A percentile compares a stretch with the other conserved stretches of the same genome.
Conservation (phyloP, 2,113 vertebrate genomes). For the Panthera uncia region DNA sequence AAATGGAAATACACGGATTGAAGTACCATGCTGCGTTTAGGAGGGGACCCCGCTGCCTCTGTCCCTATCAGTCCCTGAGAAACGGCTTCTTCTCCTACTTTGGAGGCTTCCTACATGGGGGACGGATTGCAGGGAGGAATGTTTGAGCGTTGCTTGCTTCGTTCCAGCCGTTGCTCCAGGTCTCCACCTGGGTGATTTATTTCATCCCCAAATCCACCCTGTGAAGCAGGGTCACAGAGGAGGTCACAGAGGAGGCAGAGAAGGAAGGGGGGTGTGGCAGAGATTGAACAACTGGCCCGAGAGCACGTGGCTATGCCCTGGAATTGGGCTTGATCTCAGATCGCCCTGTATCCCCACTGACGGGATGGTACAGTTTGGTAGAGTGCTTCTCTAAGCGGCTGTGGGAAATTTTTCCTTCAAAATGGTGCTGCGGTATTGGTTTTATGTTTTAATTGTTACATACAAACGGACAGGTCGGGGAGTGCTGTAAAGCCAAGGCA, state of each 20-base stretch:
- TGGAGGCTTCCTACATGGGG: neutral
- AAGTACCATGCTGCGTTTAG: neutral
- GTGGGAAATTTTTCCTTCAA: neutral
- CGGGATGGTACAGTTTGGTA: neutral
- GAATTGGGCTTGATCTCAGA: neutral
- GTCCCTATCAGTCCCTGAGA: neutral
- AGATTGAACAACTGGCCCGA: neutral
- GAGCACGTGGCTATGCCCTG: neutral
- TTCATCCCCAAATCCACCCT: neutral
- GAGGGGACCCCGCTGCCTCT: accelerated
- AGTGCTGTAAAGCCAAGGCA: neutral
- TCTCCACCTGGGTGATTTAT: neutral
- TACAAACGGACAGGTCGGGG: neutral
- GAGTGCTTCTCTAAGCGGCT: neutral
- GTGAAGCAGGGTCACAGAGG: neutral
- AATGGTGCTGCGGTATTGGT: neutral
- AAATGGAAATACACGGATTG: accelerated
- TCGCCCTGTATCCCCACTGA: neutral
- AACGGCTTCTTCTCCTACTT: too few relatives aligned
- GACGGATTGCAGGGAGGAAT: accelerated
- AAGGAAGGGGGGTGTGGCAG: neutral
- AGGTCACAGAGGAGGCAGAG: neutral
- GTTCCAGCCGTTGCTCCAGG: neutral
- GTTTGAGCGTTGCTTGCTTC: neutral
- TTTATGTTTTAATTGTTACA: neutral